These are phyloP conservation scores for Babyrousa celebensis DNA, from an alignment of 2,797 vertebrate genomes.

Conservation along the genomic window DNA sequence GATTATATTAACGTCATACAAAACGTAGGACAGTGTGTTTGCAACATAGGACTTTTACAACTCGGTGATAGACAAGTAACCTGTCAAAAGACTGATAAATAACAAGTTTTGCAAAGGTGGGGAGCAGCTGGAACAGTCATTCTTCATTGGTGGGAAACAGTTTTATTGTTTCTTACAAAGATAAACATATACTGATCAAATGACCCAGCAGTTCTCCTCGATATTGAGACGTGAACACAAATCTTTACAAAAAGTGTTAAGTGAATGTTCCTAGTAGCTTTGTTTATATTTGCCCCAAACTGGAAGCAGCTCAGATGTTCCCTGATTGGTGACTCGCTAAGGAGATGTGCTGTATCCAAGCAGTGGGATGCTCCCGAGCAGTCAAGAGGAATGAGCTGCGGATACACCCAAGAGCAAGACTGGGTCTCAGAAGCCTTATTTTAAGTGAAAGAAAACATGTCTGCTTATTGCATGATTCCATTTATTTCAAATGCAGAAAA, in stretches of 20 bases:
- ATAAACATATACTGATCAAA: conserved; percentile 20
- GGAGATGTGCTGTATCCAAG: not conserved
- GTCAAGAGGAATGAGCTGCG: not conserved
- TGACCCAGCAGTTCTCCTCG: not conserved
- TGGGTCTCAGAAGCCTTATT: conserved; percentile 1
- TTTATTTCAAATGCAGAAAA: not conserved
- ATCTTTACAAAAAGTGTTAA: conserved; percentile 29
- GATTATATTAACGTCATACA: not conserved
- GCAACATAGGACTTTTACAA: conserved; percentile 19
- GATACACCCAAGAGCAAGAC: not conserved
- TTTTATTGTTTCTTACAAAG: conserved; percentile 58
- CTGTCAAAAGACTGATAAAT: not conserved
- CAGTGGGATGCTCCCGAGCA: not conserved
- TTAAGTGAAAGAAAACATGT: conserved; percentile 2
- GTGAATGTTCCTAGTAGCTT: conserved; percentile 34
- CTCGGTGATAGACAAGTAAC: conserved; percentile 22
- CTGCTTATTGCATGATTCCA: not conserved
- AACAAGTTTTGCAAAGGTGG: conserved; percentile 8
- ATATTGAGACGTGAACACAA: conserved; percentile 33
- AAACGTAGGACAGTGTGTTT: not conserved
- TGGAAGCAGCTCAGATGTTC: conserved; percentile 9
- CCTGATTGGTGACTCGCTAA: conserved; percentile 28
- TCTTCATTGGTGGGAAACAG: not conserved
- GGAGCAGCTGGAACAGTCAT: conserved; percentile 1
- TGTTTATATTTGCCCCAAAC: not conserved